Evolutionary conservation across 2,888 invertebrate species (phyloP).

Genomic region (Abrostola triplasia): DNA sequence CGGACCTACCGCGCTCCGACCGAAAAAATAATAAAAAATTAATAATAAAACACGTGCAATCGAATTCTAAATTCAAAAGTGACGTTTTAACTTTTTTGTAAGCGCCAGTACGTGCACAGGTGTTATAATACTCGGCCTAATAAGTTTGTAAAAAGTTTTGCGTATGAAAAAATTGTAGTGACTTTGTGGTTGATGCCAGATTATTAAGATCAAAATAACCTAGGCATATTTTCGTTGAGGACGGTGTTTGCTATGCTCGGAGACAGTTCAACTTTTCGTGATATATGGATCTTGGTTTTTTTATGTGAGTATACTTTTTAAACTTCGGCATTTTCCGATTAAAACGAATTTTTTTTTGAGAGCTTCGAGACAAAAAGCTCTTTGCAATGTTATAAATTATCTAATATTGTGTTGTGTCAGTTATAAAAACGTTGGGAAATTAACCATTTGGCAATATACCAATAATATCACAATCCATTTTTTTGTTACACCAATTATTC

Average conservation of each 20-base stretch:
- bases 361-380: no score
- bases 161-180: constrained; percentile 45
- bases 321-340: not conserved
- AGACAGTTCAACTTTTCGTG: constrained; percentile 56
- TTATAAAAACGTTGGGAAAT: no score
- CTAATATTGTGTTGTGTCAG: no score
- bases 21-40: constrained; percentile 25
- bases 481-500: no score
- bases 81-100: constrained; percentile 48
- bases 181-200: constrained; percentile 65
- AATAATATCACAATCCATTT: no score
- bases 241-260: constrained; percentile 54
- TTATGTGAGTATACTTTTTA: constrained; percentile 43
- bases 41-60: constrained; percentile 53
- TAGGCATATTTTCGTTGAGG: constrained; percentile 69
- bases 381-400: no score
- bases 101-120: constrained; percentile 18
- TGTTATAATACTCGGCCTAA: constrained; percentile 15
- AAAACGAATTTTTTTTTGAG: no score
- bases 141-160: constrained; percentile 51
- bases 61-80: constrained; percentile 56
- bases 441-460: no score
- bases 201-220: constrained; percentile 70
- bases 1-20: constrained; percentile 32
- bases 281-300: constrained; percentile 58